Conservation (phyloP, 2,888 invertebrate species). For the Argyresthia albistria region DNA sequence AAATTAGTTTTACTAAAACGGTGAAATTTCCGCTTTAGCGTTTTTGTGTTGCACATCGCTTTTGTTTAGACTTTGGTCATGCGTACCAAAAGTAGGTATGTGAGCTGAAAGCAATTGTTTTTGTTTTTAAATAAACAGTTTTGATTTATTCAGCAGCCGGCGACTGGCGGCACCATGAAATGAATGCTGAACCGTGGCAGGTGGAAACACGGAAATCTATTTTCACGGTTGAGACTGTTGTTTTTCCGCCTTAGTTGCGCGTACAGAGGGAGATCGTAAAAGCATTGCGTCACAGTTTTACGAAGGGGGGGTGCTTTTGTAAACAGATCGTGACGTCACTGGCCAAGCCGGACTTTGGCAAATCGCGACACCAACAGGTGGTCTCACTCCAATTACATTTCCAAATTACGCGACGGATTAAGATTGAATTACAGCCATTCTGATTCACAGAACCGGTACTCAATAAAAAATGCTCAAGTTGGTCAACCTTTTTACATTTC, state of each 20-base stretch:
- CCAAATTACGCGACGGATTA: neutral
- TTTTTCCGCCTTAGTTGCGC: constrained; percentile 61
- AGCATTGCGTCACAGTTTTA: constrained; percentile 56
- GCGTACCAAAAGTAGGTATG: too few species aligned
- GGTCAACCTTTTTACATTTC: neutral
- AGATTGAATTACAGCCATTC: neutral
- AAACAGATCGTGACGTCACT: constrained; percentile 61
- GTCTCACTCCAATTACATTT: constrained; percentile 18
- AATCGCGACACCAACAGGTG: constrained; percentile 61
- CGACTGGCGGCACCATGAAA: constrained; percentile 23
- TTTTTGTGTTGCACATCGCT: too few species aligned
- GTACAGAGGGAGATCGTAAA: constrained; percentile 49
- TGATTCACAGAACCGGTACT: neutral
- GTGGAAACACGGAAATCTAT: constrained; percentile 60
- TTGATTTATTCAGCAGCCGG: neutral
- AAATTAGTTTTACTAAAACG: neutral
- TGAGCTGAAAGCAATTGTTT: too few species aligned
- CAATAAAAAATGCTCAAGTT: neutral
- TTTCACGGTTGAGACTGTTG: constrained; percentile 49
- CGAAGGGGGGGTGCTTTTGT: constrained; percentile 53
- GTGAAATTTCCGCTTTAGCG: too few species aligned
- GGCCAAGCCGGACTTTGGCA: constrained; percentile 45
- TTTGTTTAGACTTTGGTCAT: too few species aligned
- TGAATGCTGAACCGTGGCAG: constrained; percentile 33
- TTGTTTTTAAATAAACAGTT: too few species aligned